Percentiles rank a stretch among this genome's conserved stretches.
These are phyloP conservation scores for Pyrrhia umbra DNA, from an alignment of 2,888 invertebrate species.

Conservation along the genomic window DNA sequence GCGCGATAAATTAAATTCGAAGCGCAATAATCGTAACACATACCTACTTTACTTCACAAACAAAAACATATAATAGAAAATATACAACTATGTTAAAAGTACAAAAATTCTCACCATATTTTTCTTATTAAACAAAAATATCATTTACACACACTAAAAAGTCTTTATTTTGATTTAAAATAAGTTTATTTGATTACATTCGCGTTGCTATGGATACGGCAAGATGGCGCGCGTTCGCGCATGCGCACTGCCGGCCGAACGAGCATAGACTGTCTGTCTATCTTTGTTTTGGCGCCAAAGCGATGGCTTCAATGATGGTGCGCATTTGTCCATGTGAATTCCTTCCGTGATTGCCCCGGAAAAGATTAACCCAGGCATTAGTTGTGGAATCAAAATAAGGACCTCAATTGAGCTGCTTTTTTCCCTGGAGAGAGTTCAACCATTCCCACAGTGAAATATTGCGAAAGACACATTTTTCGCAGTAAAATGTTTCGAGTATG, in stretches of 20 bases:
- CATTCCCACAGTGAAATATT: background rate
- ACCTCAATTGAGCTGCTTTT: background rate
- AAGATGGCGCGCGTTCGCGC: constrained; percentile 77
- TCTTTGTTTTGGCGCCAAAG: constrained; percentile 83
- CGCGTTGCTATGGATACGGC: constrained; percentile 81
- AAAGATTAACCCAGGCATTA: constrained; percentile 47
- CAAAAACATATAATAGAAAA: constrained; percentile 27
- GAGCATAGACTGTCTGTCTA: constrained; percentile 72
- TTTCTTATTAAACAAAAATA: constrained; percentile 2
- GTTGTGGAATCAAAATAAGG: constrained; percentile 15
- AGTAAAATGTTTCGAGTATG: background rate
- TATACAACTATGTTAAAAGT: background rate
- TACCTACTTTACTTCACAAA: constrained; percentile 39
- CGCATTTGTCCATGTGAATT: constrained; percentile 59
- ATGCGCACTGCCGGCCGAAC: constrained; percentile 75
- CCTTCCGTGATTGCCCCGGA: constrained; percentile 69
- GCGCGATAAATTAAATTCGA: constrained; percentile 32
- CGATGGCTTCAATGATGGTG: constrained; percentile 36
- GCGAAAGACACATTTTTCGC: background rate
- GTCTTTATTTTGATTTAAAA: constrained; percentile 49
- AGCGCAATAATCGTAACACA: constrained; percentile 46
- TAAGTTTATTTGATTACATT: constrained; percentile 74
- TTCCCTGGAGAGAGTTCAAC: background rate
- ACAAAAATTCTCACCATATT: constrained; percentile 23
- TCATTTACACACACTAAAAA: constrained; percentile 22